These are phyloP conservation scores for Trachymyrmex septentrionalis DNA, from an alignment of 1,140 invertebrate species.

Conservation along the genomic window DNA sequence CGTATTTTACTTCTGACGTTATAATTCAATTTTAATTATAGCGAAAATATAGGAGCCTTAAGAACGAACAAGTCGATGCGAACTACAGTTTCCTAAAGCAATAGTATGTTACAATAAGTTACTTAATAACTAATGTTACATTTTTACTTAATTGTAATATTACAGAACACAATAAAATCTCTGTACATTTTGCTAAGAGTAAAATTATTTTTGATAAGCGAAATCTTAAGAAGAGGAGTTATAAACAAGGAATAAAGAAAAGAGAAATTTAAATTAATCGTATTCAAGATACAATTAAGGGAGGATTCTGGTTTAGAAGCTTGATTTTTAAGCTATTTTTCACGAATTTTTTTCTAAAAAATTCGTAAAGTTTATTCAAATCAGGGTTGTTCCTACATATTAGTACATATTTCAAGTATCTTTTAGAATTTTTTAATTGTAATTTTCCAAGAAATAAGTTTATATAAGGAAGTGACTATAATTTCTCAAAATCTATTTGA, in stretches of 20 bases:
- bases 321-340: no score
- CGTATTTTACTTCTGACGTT: not conserved
- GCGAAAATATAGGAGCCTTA: not conserved
- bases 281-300: no score
- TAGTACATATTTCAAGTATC: no score
- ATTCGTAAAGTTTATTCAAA: no score
- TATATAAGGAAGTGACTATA: no score
- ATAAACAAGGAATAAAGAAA: not conserved
- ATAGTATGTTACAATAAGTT: slow-evolving; percentile 11
- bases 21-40: not conserved
- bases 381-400: no score
- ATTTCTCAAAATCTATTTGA: no score
- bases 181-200: slow-evolving; percentile 51
- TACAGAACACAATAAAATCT: slow-evolving; percentile 40
- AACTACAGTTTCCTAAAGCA: not conserved
- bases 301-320: no score
- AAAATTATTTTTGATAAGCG: slow-evolving; percentile 14
- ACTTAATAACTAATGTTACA: slow-evolving; percentile 42
- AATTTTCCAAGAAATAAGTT: no score
- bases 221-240: not conserved
- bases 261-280: not conserved
- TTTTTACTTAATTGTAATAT: slow-evolving; percentile 47
- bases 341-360: no score
- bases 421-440: no score
- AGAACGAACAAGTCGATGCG: slow-evolving; percentile 14